phyloP scores from a whole-genome alignment of 2,797 vertebrate species.

The Cossypha niveicapilla region DNA sequence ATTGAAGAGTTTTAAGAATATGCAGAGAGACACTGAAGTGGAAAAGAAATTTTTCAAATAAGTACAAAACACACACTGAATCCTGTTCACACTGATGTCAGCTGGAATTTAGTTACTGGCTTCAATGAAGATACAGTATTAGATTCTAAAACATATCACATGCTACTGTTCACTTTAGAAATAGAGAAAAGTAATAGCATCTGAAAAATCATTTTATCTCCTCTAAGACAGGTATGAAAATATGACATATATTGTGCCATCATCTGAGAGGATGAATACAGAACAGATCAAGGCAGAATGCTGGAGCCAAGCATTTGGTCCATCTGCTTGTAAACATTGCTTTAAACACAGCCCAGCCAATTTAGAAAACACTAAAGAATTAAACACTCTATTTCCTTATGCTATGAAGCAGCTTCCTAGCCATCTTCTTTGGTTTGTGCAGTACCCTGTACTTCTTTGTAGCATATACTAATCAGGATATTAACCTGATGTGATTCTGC shows the following conservation, averaged over 20 bases:
- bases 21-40: accelerated
- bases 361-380: neutral
- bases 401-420: neutral
- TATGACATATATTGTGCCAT: neutral
- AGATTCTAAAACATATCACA: neutral
- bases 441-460: neutral
- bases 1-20: neutral
- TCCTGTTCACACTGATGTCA: neutral
- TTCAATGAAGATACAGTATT: neutral
- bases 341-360: neutral
- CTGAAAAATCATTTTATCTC: neutral
- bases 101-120: neutral
- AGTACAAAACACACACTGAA: neutral
- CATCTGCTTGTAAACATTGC: neutral
- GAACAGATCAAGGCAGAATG: neutral
- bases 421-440: neutral
- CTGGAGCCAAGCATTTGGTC: neutral
- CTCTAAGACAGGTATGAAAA: neutral
- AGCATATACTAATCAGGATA: constrained; percentile 10
- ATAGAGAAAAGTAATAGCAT: neutral
- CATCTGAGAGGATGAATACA: neutral
- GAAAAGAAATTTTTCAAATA: neutral
- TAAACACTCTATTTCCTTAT: neutral
- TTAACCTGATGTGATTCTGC: constrained; percentile 33
- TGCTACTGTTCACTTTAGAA: neutral